Percentiles rank a stretch among this genome's conserved stretches.
These are phyloP conservation scores for Ichneumoninae sp. DNA, from an alignment of 2,888 invertebrate genomes.

Conservation along the genomic window DNA sequence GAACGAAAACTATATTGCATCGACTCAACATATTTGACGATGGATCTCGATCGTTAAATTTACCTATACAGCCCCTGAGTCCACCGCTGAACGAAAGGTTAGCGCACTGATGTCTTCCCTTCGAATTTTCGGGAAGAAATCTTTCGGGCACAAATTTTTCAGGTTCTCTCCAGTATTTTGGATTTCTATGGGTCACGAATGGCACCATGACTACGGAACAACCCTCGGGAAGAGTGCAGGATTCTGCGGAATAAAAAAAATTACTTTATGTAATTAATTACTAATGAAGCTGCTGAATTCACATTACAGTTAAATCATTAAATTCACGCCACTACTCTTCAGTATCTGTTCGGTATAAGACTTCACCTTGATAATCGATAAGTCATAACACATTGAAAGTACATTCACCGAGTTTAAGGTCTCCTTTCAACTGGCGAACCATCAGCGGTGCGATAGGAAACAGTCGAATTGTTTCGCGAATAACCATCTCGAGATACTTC, in stretches of 20 bases:
- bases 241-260: conserved; percentile 52
- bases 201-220: conserved; percentile 67
- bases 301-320: no score
- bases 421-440: conserved; percentile 68
- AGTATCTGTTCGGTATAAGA: background rate
- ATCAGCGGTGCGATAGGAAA: conserved; percentile 70
- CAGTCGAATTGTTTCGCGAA: conserved; percentile 71
- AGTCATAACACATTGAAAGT: background rate
- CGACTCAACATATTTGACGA: background rate
- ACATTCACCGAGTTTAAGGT: conserved; percentile 68
- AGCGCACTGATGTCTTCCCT: conserved; percentile 69
- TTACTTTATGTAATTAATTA: background rate
- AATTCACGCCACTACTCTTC: no score
- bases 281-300: no score
- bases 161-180: conserved; percentile 72
- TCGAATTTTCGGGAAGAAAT: conserved; percentile 70
- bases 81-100: conserved; percentile 71
- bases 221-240: conserved; percentile 71
- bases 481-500: conserved; percentile 71
- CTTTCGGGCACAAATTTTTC: conserved; percentile 73
- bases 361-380: background rate
- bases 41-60: background rate
- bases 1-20: background rate
- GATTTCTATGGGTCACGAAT: conserved; percentile 69
- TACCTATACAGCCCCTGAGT: conserved; percentile 69